Evolutionary conservation across 2,113 vertebrate species (phyloP), one percentile per base, ranked within the genome.

Genomic region (Hydropotes inermis): DNA sequence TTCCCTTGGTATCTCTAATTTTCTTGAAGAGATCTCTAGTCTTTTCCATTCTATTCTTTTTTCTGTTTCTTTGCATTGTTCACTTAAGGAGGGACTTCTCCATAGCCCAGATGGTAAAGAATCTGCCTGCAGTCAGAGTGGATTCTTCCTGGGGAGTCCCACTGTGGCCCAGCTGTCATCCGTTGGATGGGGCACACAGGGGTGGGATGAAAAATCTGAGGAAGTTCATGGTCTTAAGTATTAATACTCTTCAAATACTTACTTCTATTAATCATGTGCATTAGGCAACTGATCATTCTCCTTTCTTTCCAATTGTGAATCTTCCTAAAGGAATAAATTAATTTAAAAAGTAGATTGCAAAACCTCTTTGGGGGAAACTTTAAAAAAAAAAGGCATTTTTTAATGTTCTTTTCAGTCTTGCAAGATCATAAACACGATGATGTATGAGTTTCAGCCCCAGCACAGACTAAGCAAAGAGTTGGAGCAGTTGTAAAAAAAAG

Each of bases 401-500:
- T 43, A 6, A 33, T 79, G 15, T 57, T 33, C 43, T 74, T 23
- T 28, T 25, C 10, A 23, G 2, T n/a, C 50, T 67, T 54, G 11
- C 28, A 67, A 33, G 84, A 25, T 54, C 45, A 52, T 55, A 30
- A 50, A 67, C n/a, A 27, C 52, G 10, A 5, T 27, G 45, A 21
- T 19, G 2, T 10, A 7, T 39, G 39, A 12, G n/a, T 19, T 36
- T 60, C 36, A 78, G 15, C n/a, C 15, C 23, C 30, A 4, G 25
- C 33, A 16, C 19, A 19, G n/a, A 43, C 52, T 67, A 39, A 30
- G 60, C 19, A 14, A 11, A 12, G 30, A 16, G 33, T 4, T 6
- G 6, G 58, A 12, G 52, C 74, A 57, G 60, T 1, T 0, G 5
- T 4, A 0, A 7, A 1, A 13, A 1, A 1, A 14, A 12, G 30